These are phyloP conservation scores for Rhimphoctona megacephalus DNA, from an alignment of 2,888 invertebrate genomes.

Conservation along the genomic window DNA sequence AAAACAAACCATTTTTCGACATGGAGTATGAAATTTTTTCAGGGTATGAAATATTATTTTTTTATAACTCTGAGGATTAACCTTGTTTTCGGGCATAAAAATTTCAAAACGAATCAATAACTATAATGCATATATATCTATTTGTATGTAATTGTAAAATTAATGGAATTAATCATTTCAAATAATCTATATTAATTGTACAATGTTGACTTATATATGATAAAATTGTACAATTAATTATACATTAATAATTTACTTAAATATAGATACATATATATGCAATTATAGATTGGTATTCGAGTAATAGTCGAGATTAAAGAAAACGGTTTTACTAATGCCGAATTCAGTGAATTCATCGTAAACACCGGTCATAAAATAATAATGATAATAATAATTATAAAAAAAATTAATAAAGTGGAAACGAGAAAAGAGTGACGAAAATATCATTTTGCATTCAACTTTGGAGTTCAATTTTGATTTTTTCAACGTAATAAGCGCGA, in stretches of 20 bases:
- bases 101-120: constrained; percentile 34
- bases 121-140: constrained; percentile 33
- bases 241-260: neutral
- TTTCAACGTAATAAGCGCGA: neutral
- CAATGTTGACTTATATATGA: neutral
- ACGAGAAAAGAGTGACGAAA: constrained; percentile 15
- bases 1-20: constrained; percentile 48
- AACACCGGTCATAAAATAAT: constrained; percentile 21
- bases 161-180: neutral
- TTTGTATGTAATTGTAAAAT: constrained; percentile 19
- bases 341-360: constrained; percentile 69
- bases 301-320: constrained; percentile 58
- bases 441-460: constrained; percentile 34
- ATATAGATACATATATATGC: constrained; percentile 38
- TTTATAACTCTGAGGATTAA: constrained; percentile 75
- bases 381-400: constrained; percentile 17
- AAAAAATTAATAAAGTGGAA: neutral
- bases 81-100: constrained; percentile 73
- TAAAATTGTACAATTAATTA: neutral
- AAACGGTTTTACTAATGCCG: constrained; percentile 60
- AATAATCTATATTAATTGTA: neutral
- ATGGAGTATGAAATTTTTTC: constrained; percentile 57
- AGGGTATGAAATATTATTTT: constrained; percentile 75
- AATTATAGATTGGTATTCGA: constrained; percentile 48
- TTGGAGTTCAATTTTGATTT: constrained; percentile 1